phyloP scores from a whole-genome alignment of 2,888 invertebrate genomes.

The Aspidiotus rigidus region DNA sequence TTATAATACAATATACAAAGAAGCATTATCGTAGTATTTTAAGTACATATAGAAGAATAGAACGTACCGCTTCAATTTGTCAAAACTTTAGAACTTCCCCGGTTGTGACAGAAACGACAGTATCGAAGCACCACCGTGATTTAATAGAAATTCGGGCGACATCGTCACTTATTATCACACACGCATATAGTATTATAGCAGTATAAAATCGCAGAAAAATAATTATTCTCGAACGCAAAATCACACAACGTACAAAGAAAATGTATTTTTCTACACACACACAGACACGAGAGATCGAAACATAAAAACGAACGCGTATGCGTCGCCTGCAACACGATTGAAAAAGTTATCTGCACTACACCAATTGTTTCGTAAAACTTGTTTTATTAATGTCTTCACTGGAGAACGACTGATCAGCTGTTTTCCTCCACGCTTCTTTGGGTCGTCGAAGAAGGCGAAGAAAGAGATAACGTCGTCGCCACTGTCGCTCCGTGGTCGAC shows the following conservation, averaged over 20 bases:
- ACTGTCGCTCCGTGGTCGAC: too few species aligned
- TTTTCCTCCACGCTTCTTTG: background rate
- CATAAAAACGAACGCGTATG: constrained; percentile 1
- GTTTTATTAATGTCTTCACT: constrained; percentile 14
- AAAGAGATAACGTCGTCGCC: too few species aligned
- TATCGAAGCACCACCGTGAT: background rate
- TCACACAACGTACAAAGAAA: background rate
- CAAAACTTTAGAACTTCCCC: too few species aligned
- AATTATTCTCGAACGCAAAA: background rate
- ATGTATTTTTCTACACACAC: too few species aligned
- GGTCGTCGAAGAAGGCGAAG: background rate
- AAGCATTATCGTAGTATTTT: too few species aligned
- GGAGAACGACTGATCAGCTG: constrained; percentile 19
- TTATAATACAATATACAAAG: too few species aligned
- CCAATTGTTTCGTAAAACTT: constrained; percentile 21
- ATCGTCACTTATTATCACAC: background rate
- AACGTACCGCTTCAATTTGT: too few species aligned
- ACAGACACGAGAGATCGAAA: background rate
- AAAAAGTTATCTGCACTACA: constrained; percentile 15
- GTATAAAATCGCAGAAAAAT: background rate
- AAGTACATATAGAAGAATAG: too few species aligned
- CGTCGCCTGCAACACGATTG: constrained; percentile 8
- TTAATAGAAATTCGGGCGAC: background rate
- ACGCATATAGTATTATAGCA: background rate
- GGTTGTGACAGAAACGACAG: too few species aligned